These are phyloP conservation scores for Drosophila pachea DNA, from an alignment of 1,140 invertebrate genomes.

Conservation along the genomic window DNA sequence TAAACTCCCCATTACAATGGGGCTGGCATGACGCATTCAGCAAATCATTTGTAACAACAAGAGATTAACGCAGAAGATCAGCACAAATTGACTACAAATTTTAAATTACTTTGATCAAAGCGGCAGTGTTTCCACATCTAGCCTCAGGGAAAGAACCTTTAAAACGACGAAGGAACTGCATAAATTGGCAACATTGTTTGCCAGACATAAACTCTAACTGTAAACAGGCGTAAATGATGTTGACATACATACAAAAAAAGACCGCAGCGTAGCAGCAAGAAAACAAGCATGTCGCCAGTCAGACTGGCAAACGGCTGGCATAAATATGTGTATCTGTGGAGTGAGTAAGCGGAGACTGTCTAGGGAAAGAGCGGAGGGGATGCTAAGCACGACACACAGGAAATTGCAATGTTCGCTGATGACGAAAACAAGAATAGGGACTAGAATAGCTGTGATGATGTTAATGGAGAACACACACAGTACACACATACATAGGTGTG, in stretches of 20 bases:
- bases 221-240: constrained; percentile 51
- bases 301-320: constrained; percentile 71
- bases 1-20: constrained; percentile 8
- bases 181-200: constrained; percentile 25
- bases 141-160: not conserved
- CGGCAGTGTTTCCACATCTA: not conserved
- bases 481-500: constrained; percentile 5
- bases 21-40: constrained; percentile 22
- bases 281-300: constrained; percentile 56
- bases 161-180: not conserved
- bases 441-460: constrained; percentile 42
- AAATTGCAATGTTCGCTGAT: constrained; percentile 37
- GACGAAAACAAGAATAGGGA: constrained; percentile 41
- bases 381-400: constrained; percentile 26
- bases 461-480: constrained; percentile 7
- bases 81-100: not conserved
- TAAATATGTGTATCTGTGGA: constrained; percentile 31
- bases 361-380: not conserved
- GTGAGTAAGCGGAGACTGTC: not conserved
- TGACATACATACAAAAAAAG: constrained; percentile 24
- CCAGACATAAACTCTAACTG: constrained; percentile 28
- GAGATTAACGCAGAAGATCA: constrained; percentile 6
- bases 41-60: constrained; percentile 16
- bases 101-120: not conserved
- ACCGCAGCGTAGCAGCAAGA: constrained; percentile 13